Conservation (phyloP, 2,888 invertebrate genomes). For the Hypomecis punctinalis region DNA sequence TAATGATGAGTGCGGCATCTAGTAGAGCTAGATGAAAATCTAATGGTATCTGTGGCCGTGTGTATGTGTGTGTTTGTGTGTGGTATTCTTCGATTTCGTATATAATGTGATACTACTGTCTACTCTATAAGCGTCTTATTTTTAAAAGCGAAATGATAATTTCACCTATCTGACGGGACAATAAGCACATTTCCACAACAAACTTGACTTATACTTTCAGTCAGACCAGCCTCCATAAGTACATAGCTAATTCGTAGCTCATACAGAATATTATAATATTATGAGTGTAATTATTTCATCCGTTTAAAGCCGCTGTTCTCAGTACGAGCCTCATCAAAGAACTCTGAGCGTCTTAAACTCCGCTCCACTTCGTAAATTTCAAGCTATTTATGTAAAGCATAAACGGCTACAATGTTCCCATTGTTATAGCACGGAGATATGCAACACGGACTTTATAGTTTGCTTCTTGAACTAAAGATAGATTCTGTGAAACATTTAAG, state of each 20-base stretch:
- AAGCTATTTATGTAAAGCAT: slow-evolving; percentile 29
- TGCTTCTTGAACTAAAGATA: slow-evolving; percentile 14
- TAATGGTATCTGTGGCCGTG: too few species aligned
- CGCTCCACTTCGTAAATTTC: slow-evolving; percentile 33
- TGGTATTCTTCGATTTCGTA: too few species aligned
- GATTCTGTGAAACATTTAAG: slow-evolving; percentile 2
- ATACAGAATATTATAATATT: not conserved
- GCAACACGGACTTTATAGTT: slow-evolving; percentile 25
- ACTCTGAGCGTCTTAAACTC: slow-evolving; percentile 16
- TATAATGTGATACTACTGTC: too few species aligned
- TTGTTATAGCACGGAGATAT: slow-evolving; percentile 26
- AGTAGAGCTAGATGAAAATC: too few species aligned
- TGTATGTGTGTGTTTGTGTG: too few species aligned
- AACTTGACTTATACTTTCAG: too few species aligned
- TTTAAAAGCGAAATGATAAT: too few species aligned
- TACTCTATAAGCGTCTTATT: too few species aligned
- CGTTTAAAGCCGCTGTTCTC: not conserved
- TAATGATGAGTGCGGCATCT: too few species aligned
- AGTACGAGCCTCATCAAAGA: slow-evolving; percentile 26
- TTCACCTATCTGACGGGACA: too few species aligned
- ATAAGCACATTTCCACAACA: too few species aligned
- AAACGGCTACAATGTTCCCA: slow-evolving; percentile 27
- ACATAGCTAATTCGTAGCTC: not conserved
- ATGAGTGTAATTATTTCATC: not conserved
- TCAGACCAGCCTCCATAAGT: too few species aligned